Evolutionary conservation across 2,113 vertebrate species (phyloP).

Genomic region (Eulemur rufifrons): DNA sequence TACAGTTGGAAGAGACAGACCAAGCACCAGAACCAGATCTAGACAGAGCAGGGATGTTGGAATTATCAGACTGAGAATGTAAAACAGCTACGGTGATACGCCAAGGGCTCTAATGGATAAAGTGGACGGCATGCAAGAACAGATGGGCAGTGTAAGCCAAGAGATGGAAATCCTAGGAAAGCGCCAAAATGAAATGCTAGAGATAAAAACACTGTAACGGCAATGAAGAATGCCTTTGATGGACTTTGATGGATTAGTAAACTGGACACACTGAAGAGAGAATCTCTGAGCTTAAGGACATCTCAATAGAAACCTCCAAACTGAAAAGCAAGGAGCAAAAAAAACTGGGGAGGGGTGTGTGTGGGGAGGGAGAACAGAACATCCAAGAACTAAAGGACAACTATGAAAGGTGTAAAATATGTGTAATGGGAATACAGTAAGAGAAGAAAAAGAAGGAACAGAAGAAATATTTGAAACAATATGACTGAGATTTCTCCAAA

Average conservation of each 20-base stretch:
- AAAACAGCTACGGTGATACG: background rate
- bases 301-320: background rate
- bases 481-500: background rate
- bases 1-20: background rate
- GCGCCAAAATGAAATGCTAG: background rate
- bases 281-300: background rate
- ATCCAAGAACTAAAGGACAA: background rate
- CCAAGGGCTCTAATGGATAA: background rate
- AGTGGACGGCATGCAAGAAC: background rate
- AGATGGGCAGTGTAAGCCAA: too few relatives aligned
- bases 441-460: background rate
- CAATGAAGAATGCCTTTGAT: background rate
- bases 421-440: background rate
- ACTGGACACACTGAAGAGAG: too few relatives aligned
- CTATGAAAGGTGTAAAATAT: background rate
- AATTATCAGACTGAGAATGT: background rate
- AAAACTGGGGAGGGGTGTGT: background rate
- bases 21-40: background rate
- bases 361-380: background rate
- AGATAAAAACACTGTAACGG: background rate
- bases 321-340: background rate
- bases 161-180: background rate
- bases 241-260: background rate
- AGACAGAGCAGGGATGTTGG: background rate
- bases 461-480: background rate